Percentiles rank a stretch among this genome's conserved stretches.
phyloP scores from a whole-genome alignment of 2,888 invertebrate genomes.

The Drosophila fulvimacula region DNA sequence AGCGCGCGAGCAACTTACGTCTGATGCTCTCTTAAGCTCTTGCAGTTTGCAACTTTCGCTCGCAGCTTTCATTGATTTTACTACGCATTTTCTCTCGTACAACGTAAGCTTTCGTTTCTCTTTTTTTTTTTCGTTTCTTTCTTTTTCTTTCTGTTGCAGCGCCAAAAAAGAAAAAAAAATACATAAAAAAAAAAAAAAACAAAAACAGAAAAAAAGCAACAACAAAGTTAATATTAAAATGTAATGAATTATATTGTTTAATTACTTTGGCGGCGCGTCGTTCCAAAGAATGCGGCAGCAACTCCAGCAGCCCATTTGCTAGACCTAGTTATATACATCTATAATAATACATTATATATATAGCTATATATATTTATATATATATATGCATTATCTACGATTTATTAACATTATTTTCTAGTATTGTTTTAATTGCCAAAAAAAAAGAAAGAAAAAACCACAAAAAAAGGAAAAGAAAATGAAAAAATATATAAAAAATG shows the following conservation, averaged over 20 bases:
- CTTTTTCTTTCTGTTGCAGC: constrained; percentile 35
- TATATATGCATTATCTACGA: constrained; percentile 20
- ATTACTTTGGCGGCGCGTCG: constrained; percentile 43
- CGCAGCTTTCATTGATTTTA: constrained; percentile 57
- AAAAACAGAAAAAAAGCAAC: constrained; percentile 23
- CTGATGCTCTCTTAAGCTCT: not conserved
- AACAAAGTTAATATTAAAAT: constrained; percentile 36
- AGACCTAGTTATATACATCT: constrained; percentile 54
- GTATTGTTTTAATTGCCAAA: constrained; percentile 53
- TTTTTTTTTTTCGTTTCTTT: constrained; percentile 33
- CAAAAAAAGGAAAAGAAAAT: constrained; percentile 2
- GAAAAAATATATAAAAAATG: constrained; percentile 6
- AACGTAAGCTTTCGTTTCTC: constrained; percentile 63
- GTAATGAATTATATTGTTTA: constrained; percentile 40
- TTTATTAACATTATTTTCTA: constrained; percentile 45
- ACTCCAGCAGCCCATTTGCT: constrained; percentile 46
- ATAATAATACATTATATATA: constrained; percentile 12
- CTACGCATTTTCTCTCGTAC: constrained; percentile 44
- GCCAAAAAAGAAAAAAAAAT: constrained; percentile 32
- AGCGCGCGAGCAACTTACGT: not conserved
- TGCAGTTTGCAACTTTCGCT: constrained; percentile 53
- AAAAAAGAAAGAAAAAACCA: constrained; percentile 9
- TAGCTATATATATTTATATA: constrained; percentile 1
- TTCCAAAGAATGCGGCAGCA: constrained; percentile 55
- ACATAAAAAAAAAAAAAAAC: constrained; percentile 8